Percentiles rank a stretch among this genome's conserved stretches.
These are phyloP conservation scores for Peromyscus melanophrys DNA, from an alignment of 2,797 vertebrate species.

Conservation along the genomic window DNA sequence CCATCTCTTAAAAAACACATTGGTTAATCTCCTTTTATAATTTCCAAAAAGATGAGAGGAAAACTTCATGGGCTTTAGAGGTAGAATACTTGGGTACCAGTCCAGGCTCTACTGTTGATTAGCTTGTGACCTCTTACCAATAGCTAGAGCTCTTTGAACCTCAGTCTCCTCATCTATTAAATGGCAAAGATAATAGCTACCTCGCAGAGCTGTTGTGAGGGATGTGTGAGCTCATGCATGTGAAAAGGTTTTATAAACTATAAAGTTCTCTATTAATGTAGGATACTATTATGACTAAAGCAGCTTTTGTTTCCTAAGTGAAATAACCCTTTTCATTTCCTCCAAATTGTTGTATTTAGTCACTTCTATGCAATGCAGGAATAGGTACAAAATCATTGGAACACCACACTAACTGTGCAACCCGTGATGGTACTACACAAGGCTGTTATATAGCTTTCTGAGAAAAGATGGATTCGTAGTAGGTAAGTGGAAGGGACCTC, in stretches of 20 bases:
- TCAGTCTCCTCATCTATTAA: slow-evolving; percentile 80
- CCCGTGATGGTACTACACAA: background rate
- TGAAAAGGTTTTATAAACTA: slow-evolving; percentile 84
- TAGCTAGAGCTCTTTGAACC: slow-evolving; percentile 74
- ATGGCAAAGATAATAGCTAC: slow-evolving; percentile 81
- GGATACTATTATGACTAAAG: slow-evolving; percentile 62
- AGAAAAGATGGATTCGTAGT: background rate
- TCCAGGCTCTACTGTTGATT: slow-evolving; percentile 16
- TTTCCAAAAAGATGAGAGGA: background rate
- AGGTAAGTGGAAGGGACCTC: background rate
- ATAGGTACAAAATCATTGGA: background rate
- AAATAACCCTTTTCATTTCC: slow-evolving; percentile 60
- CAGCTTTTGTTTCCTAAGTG: slow-evolving; percentile 64
- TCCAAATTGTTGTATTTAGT: slow-evolving; percentile 24
- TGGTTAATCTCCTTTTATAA: slow-evolving; percentile 55
- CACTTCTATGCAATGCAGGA: slow-evolving; percentile 1
- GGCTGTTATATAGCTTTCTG: background rate
- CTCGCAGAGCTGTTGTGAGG: slow-evolving; percentile 72
- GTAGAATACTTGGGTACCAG: slow-evolving; percentile 26
- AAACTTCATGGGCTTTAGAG: slow-evolving; percentile 35
- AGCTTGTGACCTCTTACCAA: slow-evolving; percentile 69
- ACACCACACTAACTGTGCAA: background rate
- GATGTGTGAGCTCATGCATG: slow-evolving; percentile 76
- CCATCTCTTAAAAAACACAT: slow-evolving; percentile 9
- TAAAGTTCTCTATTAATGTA: slow-evolving; percentile 71